Evolutionary conservation across 2,888 invertebrate genomes (phyloP), one percentile per base, ranked within the genome.

Genomic region (Meiosimyza platycephala): DNA sequence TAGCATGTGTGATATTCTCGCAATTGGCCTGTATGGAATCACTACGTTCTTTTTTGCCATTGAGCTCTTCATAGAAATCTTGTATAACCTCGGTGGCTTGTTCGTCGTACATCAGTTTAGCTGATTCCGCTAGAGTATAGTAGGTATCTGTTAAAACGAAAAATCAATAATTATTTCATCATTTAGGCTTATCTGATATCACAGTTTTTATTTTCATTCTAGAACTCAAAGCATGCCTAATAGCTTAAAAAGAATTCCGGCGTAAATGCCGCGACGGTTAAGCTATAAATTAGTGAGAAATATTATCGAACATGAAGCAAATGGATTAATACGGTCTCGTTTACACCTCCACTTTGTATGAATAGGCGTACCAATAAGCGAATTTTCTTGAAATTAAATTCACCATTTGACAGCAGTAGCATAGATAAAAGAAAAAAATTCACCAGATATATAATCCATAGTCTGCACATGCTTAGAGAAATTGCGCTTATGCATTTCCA

Each of bases 1-100:
- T 78, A 51, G 82, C 78, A 59, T 85, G 84, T 16, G 82, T 79
- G 3, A 85, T 78, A 68, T 82, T 83, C 74, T 85, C 85, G 52
- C 77, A 77, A 48, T 86, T 81, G 0, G 66, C 1, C 6, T 81
- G 81, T 66, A 79, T 76, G 1, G 54, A 51, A 1, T 80, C 78
- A 40, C 79, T 72, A 6, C 80, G 76, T 12, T 80, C 77, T 2
- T 79, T 75, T 40, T 76, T 76, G 0, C 74, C 55, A 0, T 78
- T 74, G 0, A 82, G 72, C 59, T 84, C 83, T 0, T 77, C 76
- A n/a, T 81, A 79, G 72, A 79, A 85, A 6, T 84, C 83, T 15
- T 79, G 72, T 6, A 86, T 78, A 15, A 83, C 18, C 15, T 83
- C 81, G 6, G 77, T 76, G 0, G 82, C 83, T 54, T 84, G 77